Conservation (phyloP, 1,140 invertebrate genomes). For the Trypoxylus dichotomus region DNA sequence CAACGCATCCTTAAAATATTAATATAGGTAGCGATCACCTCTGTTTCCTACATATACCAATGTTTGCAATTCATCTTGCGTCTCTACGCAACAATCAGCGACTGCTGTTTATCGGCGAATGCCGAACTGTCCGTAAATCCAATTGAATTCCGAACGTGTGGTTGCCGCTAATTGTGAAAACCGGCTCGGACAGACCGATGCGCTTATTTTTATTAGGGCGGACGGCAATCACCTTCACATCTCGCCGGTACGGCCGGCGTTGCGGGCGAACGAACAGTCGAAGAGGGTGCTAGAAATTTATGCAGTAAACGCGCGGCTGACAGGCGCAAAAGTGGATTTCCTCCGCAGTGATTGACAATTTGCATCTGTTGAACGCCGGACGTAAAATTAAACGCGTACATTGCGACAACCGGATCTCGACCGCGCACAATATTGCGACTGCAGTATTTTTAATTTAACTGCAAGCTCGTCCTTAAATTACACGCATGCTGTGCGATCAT, state of each 20-base stretch:
- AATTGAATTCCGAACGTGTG: background rate
- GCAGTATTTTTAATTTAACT: conserved; percentile 22
- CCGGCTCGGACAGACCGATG: background rate
- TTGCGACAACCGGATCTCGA: background rate
- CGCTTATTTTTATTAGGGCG: conserved; percentile 4
- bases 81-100: background rate
- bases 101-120: background rate
- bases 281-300: conserved; percentile 12
- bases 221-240: background rate
- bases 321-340: conserved; percentile 12
- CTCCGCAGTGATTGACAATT: conserved; percentile 20
- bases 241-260: background rate
- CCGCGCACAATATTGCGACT: background rate
- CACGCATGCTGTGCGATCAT: background rate
- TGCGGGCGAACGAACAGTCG: background rate
- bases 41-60: too few relatives aligned
- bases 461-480: background rate
- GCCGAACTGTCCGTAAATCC: background rate
- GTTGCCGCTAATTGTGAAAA: background rate
- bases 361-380: conserved; percentile 9
- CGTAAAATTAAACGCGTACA: conserved; percentile 16
- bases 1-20: too few relatives aligned
- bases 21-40: too few relatives aligned
- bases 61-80: background rate
- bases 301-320: conserved; percentile 10